phyloP scores from a whole-genome alignment of 2,888 invertebrate species.

The Microplitis manilae region DNA sequence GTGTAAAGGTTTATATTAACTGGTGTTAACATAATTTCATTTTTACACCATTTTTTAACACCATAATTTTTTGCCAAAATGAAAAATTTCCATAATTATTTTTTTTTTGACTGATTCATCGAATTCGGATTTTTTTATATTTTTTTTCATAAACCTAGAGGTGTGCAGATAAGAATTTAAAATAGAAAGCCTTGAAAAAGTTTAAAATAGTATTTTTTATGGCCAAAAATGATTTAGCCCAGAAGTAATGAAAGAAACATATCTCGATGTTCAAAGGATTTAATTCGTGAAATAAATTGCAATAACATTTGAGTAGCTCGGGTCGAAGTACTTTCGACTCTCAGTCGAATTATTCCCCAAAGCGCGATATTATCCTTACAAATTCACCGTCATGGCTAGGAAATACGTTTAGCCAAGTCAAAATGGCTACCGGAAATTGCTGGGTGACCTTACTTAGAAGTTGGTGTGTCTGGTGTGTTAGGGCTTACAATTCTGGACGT shows the following conservation, averaged over 20 bases:
- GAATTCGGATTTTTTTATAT: too few species aligned
- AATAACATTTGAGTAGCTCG: constrained; percentile 5
- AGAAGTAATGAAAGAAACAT: not conserved
- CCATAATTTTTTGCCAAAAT: too few species aligned
- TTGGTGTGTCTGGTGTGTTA: constrained; percentile 43
- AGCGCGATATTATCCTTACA: constrained; percentile 36
- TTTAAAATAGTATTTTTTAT: too few species aligned
- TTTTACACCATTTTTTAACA: too few species aligned
- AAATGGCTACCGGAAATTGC: constrained; percentile 71
- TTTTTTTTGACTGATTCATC: too few species aligned
- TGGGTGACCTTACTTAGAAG: constrained; percentile 69
- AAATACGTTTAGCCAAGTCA: constrained; percentile 50
- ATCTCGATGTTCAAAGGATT: not conserved
- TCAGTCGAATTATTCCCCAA: constrained; percentile 11
- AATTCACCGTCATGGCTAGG: constrained; percentile 44
- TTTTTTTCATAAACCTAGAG: too few species aligned
- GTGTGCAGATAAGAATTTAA: too few species aligned
- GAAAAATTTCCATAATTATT: too few species aligned
- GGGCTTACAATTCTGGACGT: constrained; percentile 31
- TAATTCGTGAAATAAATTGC: not conserved
- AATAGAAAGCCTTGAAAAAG: too few species aligned
- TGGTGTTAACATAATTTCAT: too few species aligned
- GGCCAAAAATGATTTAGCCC: not conserved
- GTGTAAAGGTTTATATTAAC: too few species aligned
- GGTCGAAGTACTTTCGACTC: not conserved